Percentiles rank a stretch among this genome's conserved stretches.
Evolutionary conservation across 2,888 invertebrate genomes (phyloP).

Genomic region (Tortrix viridana): DNA sequence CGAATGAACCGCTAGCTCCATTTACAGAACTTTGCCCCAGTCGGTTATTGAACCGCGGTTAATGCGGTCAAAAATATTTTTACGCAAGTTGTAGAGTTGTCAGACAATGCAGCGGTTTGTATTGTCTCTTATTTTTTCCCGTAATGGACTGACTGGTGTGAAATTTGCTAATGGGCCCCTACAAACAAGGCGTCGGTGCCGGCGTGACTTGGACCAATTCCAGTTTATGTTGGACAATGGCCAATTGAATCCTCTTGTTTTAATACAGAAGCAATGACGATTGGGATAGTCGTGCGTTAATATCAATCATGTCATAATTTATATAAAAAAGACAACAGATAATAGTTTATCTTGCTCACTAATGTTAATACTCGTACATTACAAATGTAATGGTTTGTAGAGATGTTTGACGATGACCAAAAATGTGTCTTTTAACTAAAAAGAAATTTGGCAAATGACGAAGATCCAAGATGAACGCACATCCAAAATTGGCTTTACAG

Average conservation of each 20-base stretch:
- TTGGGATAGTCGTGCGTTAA: conserved; percentile 50
- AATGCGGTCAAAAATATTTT: background rate
- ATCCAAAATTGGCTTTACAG: too few relatives aligned
- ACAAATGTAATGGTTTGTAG: too few relatives aligned
- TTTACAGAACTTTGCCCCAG: too few relatives aligned
- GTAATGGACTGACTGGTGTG: conserved; percentile 44
- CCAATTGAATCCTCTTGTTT: conserved; percentile 63
- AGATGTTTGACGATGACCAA: too few relatives aligned
- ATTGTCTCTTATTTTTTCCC: conserved; percentile 35
- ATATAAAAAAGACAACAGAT: background rate
- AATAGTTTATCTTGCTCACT: too few relatives aligned
- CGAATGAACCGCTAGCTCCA: too few relatives aligned
- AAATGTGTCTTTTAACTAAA: too few relatives aligned
- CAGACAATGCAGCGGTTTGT: background rate
- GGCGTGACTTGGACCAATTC: conserved; percentile 63
- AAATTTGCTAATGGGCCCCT: conserved; percentile 60
- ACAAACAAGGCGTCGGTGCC: conserved; percentile 53
- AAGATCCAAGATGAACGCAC: too few relatives aligned
- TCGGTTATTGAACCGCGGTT: background rate
- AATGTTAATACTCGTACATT: too few relatives aligned
- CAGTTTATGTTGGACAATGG: conserved; percentile 59
- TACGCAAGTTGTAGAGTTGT: background rate
- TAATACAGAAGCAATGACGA: conserved; percentile 53
- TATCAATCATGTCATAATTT: conserved; percentile 37
- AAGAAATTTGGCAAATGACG: too few relatives aligned